These are phyloP conservation scores for Lumbricus terrestris DNA, from an alignment of 2,888 invertebrate species.

Conservation along the genomic window DNA sequence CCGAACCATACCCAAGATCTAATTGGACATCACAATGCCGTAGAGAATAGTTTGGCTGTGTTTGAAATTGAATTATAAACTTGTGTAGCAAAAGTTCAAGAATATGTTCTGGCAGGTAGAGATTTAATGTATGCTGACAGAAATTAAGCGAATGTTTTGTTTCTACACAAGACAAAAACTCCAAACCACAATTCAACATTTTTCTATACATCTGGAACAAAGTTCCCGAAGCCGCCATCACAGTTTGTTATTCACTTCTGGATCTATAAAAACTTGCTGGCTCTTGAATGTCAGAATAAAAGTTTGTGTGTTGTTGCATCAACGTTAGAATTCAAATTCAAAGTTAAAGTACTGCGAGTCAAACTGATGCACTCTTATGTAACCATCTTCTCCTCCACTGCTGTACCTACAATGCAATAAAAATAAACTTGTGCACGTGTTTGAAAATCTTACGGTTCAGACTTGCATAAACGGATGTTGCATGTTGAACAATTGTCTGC, in stretches of 20 bases:
- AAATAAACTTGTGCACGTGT: neutral
- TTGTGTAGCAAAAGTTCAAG: neutral
- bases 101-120: neutral
- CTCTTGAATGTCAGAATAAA: neutral
- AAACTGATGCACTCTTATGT: constrained; percentile 90
- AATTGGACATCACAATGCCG: neutral
- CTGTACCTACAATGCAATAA: constrained; percentile 70
- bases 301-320: neutral
- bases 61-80: neutral
- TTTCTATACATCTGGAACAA: neutral
- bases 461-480: neutral
- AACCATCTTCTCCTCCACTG: constrained; percentile 98
- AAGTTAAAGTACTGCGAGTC: constrained; percentile 95
- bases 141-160: neutral
- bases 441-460: neutral
- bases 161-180: neutral
- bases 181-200: neutral
- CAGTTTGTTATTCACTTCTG: neutral
- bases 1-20: neutral
- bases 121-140: neutral
- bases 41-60: neutral
- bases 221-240: neutral
- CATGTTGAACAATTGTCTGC: no score
- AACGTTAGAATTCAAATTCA: constrained; percentile 75
- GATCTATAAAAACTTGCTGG: neutral